Evolutionary conservation across 2,797 vertebrate genomes (phyloP).

Genomic region (Danio jaintianensis): DNA sequence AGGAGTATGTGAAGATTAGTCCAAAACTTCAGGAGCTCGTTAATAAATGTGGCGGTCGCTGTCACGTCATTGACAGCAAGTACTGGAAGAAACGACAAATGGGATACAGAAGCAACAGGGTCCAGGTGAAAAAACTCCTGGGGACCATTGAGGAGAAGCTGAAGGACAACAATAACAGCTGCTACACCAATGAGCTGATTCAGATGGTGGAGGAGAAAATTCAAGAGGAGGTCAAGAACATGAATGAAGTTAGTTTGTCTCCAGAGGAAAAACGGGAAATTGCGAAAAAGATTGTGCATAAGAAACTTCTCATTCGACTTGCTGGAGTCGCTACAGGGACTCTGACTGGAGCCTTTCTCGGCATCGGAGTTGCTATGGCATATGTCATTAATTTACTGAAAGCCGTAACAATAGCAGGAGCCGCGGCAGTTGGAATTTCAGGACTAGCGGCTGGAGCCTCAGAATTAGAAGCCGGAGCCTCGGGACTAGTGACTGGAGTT

Average conservation of each 20-base stretch:
- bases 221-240: conserved; percentile 13
- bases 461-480: not conserved
- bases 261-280: not conserved
- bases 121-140: conserved; percentile 51
- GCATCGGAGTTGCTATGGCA: conserved; percentile 23
- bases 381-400: conserved; percentile 12
- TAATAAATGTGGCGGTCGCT: conserved; percentile 52
- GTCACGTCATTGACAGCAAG: conserved; percentile 51
- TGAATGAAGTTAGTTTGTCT: not conserved
- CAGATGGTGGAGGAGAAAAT: conserved; percentile 32
- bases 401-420: not conserved
- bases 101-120: conserved; percentile 49
- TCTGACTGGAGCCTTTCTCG: conserved; percentile 36
- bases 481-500: too few relatives aligned
- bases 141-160: conserved; percentile 41
- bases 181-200: conserved; percentile 50
- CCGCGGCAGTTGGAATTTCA: not conserved
- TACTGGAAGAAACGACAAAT: conserved; percentile 38
- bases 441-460: not conserved
- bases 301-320: not conserved
- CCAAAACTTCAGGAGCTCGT: conserved; percentile 42
- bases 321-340: conserved; percentile 34
- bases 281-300: conserved; percentile 10
- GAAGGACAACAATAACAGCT: conserved; percentile 10
- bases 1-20: conserved; percentile 42